phyloP scores from a whole-genome alignment of 2,113 vertebrate genomes.

The Rhodinocichla rosea region DNA sequence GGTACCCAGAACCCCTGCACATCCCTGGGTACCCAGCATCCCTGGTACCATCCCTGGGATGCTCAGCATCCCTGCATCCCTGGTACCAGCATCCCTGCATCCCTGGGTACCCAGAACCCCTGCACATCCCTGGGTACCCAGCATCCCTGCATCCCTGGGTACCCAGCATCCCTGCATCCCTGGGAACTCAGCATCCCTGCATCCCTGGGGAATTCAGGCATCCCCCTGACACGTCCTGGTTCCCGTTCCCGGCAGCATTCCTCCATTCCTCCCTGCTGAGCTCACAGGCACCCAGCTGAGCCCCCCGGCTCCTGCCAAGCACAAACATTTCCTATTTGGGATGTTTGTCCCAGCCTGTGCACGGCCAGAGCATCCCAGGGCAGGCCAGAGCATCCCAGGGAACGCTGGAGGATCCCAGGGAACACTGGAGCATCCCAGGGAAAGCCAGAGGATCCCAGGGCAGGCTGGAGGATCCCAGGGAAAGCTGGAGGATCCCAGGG shows the following conservation, averaged over 20 bases:
- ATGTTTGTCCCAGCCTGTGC: background rate
- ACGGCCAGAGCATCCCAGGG: accelerated
- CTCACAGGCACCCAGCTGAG: background rate
- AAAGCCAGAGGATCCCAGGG: background rate
- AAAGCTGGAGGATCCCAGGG: background rate
- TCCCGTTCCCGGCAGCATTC: background rate
- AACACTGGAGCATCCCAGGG: background rate
- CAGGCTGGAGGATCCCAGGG: background rate
- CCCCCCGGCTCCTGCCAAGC: background rate
- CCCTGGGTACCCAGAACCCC: no score
- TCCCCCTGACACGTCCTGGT: background rate
- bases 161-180: background rate
- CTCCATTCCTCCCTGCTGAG: slow-evolving; percentile 37
- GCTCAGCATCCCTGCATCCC: background rate
- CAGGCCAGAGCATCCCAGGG: background rate
- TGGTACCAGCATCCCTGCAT: no score
- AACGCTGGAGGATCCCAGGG: background rate
- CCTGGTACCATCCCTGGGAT: no score
- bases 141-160: background rate
- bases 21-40: background rate
- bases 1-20: accelerated
- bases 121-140: background rate
- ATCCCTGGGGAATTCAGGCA: no score
- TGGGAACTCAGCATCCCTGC: no score
- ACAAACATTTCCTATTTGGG: slow-evolving; percentile 47